Base-by-base conservation (phyloP, 2,888 invertebrate genomes). In the Tipula vernalis region DNA sequence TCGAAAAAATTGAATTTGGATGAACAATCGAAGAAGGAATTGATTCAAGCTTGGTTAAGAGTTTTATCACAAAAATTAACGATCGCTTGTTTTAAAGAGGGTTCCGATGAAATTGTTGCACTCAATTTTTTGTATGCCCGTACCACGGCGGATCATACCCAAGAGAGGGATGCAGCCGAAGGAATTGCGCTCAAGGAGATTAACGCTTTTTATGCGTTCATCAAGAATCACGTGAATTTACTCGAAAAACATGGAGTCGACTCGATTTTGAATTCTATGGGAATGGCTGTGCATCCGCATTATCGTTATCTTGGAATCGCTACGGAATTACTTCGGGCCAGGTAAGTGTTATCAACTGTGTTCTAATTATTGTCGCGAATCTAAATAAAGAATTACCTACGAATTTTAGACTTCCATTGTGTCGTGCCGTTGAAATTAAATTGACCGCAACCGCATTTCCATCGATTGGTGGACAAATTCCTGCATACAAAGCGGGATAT, bases 271-370 rank as follows among this genome's bases (percentile, higher is more conserved):
- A 85, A 39, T 1, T 86, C 39, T 8, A 71, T 39, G 41, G 87
- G 86, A 12, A 28, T 87, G 36, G 44, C 83, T 5, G 86, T 86
- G 0, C 41, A 57, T 1, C 39, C 36, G 5, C 18, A 86, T 6
- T 87, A 44, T 42, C 87, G 87, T 1, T 83, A 84, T 10, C 15
- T 86, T 12, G 87, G 87, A 15, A 42, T 87, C 36, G 87, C 86
- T 5, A 86, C 86, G 5, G 83, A 87, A 39, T n/a, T 87, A 18
- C 36, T 83, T 36, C 36, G 36, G 13, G 83, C 83, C 36, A 28
- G 83, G 83, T 83, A n/a, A n/a, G 83, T 83, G 83, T 83, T 36
- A 18, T 36, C 18, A 0, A 28, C 28, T 36, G 36, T 36, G n/a
- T 36, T 36, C 12, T 83, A 83, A n/a, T n/a, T n/a, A n/a, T n/a